phyloP scores from a whole-genome alignment of 2,888 invertebrate genomes.

The Caenorhabditis sp. region DNA sequence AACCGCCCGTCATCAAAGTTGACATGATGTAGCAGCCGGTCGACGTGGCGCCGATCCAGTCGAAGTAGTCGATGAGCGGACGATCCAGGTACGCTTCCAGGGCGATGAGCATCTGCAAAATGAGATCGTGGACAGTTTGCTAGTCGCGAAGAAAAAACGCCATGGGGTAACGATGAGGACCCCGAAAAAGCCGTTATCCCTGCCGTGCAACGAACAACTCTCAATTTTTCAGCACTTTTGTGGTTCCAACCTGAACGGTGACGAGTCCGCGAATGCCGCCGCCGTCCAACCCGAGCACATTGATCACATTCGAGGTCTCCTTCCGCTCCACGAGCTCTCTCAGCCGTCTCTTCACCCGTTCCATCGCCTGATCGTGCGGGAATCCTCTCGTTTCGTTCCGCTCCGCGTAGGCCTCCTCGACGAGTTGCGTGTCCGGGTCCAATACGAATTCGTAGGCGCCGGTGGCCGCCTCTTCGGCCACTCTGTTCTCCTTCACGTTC shows the following conservation, averaged over 20 bases:
- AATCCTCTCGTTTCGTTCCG: slow-evolving; percentile 51
- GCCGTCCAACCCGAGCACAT: slow-evolving; percentile 89
- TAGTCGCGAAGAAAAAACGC: neutral
- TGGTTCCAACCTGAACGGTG: slow-evolving; percentile 74
- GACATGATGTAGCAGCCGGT: slow-evolving; percentile 93
- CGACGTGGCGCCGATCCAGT: slow-evolving; percentile 93
- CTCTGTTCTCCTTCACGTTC: slow-evolving; percentile 21
- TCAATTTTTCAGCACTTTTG: too few species aligned
- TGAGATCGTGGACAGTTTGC: neutral
- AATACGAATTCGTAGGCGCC: slow-evolving; percentile 63
- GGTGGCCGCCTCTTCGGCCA: slow-evolving; percentile 51
- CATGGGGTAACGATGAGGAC: too few species aligned
- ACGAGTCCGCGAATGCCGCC: slow-evolving; percentile 90
- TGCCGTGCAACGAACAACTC: too few species aligned
- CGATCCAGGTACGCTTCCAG: slow-evolving; percentile 72
- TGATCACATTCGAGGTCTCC: slow-evolving; percentile 66
- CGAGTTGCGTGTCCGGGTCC: slow-evolving; percentile 61
- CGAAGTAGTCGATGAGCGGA: slow-evolving; percentile 84
- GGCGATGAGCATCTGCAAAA: slow-evolving; percentile 67
- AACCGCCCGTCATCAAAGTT: slow-evolving; percentile 84
- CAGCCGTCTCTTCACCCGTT: slow-evolving; percentile 60
- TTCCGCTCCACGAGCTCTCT: slow-evolving; percentile 60
- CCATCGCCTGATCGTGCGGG: slow-evolving; percentile 59
- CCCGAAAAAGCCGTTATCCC: too few species aligned
- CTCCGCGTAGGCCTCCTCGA: slow-evolving; percentile 62